Conservation (phyloP, 2,888 invertebrate species). For the Globia sparganii region DNA sequence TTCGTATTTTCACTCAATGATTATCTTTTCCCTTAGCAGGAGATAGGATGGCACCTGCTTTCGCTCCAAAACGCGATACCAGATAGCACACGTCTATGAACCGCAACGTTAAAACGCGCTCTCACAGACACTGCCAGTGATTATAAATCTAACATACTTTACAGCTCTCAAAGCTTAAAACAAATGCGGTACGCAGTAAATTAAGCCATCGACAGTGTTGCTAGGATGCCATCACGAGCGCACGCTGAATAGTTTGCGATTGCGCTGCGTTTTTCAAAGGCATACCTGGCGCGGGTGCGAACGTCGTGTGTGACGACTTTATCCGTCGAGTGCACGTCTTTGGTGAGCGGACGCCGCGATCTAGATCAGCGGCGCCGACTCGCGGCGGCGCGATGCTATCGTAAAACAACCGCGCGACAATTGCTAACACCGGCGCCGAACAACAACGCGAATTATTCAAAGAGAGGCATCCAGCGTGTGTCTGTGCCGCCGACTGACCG, state of each 20-base stretch:
- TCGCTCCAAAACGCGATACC: constrained; percentile 31
- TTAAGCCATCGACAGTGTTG: constrained; percentile 69
- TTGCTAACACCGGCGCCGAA: constrained; percentile 86
- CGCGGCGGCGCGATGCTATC: constrained; percentile 86
- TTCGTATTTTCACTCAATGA: not conserved
- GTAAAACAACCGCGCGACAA: constrained; percentile 86
- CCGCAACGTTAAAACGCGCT: constrained; percentile 48
- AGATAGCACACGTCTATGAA: constrained; percentile 43
- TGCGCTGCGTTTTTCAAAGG: constrained; percentile 84
- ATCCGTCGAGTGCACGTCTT: constrained; percentile 87
- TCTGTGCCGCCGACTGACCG: constrained; percentile 70
- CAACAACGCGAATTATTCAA: constrained; percentile 86
- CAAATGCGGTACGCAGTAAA: constrained; percentile 65
- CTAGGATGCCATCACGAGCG: constrained; percentile 87
- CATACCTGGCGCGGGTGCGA: constrained; percentile 82
- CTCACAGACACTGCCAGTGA: constrained; percentile 44
- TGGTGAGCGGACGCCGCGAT: constrained; percentile 85
- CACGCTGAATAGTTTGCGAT: constrained; percentile 73
- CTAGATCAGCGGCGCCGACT: constrained; percentile 86
- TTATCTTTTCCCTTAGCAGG: not conserved
- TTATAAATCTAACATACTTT: constrained; percentile 66
- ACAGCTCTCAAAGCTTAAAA: constrained; percentile 62
- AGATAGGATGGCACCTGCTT: constrained; percentile 32
- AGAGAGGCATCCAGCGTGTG: constrained; percentile 72
- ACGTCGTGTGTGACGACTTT: constrained; percentile 86